Conservation (phyloP, 2,113 vertebrate species). For the Charina bottae region DNA sequence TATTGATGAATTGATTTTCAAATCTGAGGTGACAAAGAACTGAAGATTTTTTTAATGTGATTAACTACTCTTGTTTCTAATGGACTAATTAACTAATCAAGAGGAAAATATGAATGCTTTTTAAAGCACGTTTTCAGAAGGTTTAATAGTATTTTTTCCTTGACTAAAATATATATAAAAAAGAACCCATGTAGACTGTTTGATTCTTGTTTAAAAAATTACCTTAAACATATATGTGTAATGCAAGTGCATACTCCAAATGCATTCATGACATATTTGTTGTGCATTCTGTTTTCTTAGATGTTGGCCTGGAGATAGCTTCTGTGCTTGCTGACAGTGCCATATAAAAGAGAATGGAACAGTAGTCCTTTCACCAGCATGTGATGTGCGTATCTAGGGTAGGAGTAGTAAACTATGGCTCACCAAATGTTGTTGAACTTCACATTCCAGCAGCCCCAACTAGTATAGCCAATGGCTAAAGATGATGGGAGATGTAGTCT, state of each 20-base stretch:
- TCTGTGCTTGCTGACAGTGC: neutral
- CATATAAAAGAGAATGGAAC: neutral
- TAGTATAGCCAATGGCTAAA: neutral
- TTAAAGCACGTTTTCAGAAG: neutral
- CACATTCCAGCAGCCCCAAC: neutral
- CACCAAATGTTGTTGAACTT: neutral
- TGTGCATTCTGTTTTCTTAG: neutral
- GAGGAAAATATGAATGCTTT: neutral
- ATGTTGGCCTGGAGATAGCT: neutral
- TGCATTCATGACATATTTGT: neutral
- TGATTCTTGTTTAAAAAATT: neutral
- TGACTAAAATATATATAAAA: neutral
- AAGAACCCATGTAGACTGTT: neutral
- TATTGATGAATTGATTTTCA: slow-evolving; percentile 20
- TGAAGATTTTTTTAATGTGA: slow-evolving; percentile 10
- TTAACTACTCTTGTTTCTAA: slow-evolving; percentile 10
- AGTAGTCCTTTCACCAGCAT: neutral
- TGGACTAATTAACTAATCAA: slow-evolving; percentile 12
- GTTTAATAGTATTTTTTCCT: neutral
- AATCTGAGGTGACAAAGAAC: neutral
- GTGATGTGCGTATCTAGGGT: neutral
- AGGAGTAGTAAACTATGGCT: neutral
- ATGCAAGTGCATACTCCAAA: neutral
- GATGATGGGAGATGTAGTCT: neutral
- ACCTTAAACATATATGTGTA: neutral